Evolutionary conservation across 1,140 invertebrate genomes (phyloP).

Genomic region (Coelopa frigida): DNA sequence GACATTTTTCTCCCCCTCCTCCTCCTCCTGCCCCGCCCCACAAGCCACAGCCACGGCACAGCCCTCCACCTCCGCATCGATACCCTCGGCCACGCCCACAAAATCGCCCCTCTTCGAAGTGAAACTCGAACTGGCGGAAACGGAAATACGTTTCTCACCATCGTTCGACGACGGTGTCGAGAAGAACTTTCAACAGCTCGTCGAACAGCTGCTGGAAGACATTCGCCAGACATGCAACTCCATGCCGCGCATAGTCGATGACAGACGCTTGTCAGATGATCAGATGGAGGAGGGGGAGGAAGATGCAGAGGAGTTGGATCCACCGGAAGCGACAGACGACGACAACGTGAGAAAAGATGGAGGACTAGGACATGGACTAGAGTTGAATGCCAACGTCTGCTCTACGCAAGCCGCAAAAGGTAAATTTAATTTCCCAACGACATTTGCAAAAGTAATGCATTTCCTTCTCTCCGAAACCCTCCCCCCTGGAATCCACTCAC

Average conservation of each 20-base stretch:
- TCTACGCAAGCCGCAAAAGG: too few species aligned
- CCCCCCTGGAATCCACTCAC: too few species aligned
- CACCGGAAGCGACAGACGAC: not conserved
- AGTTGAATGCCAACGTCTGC: too few species aligned
- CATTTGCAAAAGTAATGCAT: too few species aligned
- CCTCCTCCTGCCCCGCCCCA: not conserved
- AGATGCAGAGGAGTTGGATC: not conserved
- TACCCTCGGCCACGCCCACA: slow-evolving; percentile 4
- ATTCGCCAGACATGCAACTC: slow-evolving; percentile 43
- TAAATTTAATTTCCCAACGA: too few species aligned
- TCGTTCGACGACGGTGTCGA: slow-evolving; percentile 39
- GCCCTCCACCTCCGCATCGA: slow-evolving; percentile 8
- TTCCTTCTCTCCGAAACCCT: too few species aligned
- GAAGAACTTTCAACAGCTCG: slow-evolving; percentile 45
- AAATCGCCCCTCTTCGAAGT: slow-evolving; percentile 38
- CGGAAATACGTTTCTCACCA: slow-evolving; percentile 41
- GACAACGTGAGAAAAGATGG: not conserved
- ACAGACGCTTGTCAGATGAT: too few species aligned
- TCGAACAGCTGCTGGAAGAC: slow-evolving; percentile 42
- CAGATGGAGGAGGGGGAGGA: not conserved
- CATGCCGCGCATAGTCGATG: slow-evolving; percentile 41
- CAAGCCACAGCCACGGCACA: slow-evolving; percentile 5
- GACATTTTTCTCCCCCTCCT: not conserved
- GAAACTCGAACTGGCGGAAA: slow-evolving; percentile 41
- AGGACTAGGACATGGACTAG: too few species aligned